Percentiles rank a stretch among this genome's conserved stretches.
Evolutionary conservation across 2,113 vertebrate species (phyloP).

Genomic region (Rhadina sibilatrix): DNA sequence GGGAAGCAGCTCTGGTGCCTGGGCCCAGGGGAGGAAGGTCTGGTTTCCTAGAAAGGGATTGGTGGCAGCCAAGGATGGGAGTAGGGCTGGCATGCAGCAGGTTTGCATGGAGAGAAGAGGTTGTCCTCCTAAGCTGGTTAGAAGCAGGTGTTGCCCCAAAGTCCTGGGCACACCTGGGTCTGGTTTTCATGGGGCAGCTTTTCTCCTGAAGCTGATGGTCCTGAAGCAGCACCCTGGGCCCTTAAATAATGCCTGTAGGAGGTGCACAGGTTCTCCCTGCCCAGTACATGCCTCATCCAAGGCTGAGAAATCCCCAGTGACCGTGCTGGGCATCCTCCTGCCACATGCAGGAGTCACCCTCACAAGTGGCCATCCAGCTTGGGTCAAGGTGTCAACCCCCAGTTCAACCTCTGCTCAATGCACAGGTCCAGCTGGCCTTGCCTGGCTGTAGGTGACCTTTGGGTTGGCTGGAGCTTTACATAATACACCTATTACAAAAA

Average conservation of each 20-base stretch:
- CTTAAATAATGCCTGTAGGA: accelerated
- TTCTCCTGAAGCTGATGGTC: not conserved
- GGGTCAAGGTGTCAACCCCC: accelerated
- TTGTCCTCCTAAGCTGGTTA: not conserved
- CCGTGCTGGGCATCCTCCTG: not conserved
- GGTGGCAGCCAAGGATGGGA: not conserved
- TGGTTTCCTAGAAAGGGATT: not conserved
- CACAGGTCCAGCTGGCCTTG: not conserved
- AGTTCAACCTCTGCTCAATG: accelerated
- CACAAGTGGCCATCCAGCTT: not conserved
- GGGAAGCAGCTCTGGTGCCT: not conserved
- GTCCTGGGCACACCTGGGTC: not conserved
- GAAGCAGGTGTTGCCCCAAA: not conserved
- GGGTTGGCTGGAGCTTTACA: not conserved
- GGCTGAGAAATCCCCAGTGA: not conserved
- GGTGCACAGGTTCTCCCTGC: accelerated
- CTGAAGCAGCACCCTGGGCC: not conserved
- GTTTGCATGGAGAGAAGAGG: not conserved
- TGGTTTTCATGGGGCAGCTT: not conserved
- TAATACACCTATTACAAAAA: not conserved
- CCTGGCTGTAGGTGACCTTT: not conserved
- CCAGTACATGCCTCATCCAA: not conserved
- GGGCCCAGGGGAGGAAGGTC: not conserved
- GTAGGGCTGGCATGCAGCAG: not conserved
- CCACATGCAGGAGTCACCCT: not conserved